phyloP scores from a whole-genome alignment of 2,797 vertebrate species.

The Betta splendens region DNA sequence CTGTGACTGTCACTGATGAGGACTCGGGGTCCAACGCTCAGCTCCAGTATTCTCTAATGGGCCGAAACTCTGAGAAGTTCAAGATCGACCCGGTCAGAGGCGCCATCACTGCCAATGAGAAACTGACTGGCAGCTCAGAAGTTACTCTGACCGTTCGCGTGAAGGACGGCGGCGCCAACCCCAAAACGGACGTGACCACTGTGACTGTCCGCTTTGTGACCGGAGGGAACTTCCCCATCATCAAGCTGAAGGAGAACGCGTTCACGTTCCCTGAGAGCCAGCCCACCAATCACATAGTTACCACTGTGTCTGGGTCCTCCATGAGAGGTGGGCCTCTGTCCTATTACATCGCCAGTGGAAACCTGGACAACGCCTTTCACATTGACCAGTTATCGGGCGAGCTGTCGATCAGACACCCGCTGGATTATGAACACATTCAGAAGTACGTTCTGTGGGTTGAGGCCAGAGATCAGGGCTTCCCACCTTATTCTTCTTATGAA shows the following conservation, averaged over 20 bases:
- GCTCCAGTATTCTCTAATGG: constrained; percentile 92
- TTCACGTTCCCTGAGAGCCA: constrained; percentile 95
- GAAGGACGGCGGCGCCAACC: constrained; percentile 86
- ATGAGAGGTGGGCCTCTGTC: constrained; percentile 90
- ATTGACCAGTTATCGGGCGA: constrained; percentile 94
- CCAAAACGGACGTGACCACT: constrained; percentile 92
- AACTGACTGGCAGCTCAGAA: constrained; percentile 85
- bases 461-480: constrained; percentile 94
- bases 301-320: constrained; percentile 87
- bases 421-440: constrained; percentile 94
- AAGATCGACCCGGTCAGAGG: constrained; percentile 91
- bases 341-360: constrained; percentile 95
- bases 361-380: constrained; percentile 90
- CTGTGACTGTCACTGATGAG: constrained; percentile 95
- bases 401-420: constrained; percentile 83
- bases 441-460: constrained; percentile 96
- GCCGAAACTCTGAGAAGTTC: constrained; percentile 92
- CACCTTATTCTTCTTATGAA: constrained; percentile 95
- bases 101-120: constrained; percentile 89
- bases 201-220: constrained; percentile 94
- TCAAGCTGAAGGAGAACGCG: constrained; percentile 84
- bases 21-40: constrained; percentile 91
- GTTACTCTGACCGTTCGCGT: constrained; percentile 94
- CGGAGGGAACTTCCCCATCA: constrained; percentile 89
- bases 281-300: constrained; percentile 86